Evolutionary conservation across 2,797 vertebrate genomes (phyloP).

Genomic region (Macrochelys suwanniensis): DNA sequence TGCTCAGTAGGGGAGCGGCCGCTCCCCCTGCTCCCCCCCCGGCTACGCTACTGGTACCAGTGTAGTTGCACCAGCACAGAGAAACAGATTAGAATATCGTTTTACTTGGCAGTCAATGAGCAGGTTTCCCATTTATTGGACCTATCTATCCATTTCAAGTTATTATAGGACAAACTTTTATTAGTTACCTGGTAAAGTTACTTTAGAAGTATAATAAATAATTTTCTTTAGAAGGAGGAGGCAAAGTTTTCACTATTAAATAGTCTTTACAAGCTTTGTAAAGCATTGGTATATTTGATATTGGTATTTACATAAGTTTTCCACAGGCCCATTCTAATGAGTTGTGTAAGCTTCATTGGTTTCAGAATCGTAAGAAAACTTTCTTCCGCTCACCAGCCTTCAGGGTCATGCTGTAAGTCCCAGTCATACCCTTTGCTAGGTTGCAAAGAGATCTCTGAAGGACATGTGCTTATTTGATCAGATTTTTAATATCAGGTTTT

Average conservation of each 20-base stretch:
- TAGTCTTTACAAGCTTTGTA: background rate
- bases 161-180: background rate
- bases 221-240: background rate
- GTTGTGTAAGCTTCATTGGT: background rate
- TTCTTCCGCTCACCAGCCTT: background rate
- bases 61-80: background rate
- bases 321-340: background rate
- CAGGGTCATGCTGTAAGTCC: background rate
- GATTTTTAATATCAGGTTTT: background rate
- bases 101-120: background rate
- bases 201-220: background rate
- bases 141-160: background rate
- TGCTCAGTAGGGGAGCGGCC: no score
- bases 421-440: background rate
- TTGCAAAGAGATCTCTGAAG: background rate
- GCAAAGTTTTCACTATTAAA: background rate
- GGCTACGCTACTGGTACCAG: background rate
- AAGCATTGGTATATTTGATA: background rate
- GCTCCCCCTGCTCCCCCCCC: no score
- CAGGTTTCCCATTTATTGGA: background rate
- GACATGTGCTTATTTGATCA: background rate
- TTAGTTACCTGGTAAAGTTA: background rate
- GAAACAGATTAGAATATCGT: background rate
- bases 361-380: background rate
- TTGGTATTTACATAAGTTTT: slow-evolving; percentile 12